phyloP scores from a whole-genome alignment of 2,888 invertebrate genomes.

The Beris chalybata region DNA sequence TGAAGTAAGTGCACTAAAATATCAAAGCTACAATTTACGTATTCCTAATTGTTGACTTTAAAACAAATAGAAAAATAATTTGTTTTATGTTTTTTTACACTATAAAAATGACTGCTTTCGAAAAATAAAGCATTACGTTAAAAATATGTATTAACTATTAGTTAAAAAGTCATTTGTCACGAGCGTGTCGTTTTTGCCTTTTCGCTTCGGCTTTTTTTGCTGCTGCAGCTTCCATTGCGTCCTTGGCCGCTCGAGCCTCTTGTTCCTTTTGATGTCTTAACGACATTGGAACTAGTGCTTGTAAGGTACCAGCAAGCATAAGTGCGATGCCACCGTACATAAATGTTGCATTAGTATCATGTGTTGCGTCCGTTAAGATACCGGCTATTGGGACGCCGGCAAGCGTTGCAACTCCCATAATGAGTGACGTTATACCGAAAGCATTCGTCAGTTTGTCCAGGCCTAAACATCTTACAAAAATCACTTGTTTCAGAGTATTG shows the following conservation, averaged over 20 bases:
- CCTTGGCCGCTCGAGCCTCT: neutral
- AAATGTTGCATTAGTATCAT: constrained; percentile 43
- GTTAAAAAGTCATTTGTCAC: neutral
- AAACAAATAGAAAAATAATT: no score
- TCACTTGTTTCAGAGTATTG: constrained; percentile 73
- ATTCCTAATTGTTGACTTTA: no score
- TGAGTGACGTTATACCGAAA: constrained; percentile 73
- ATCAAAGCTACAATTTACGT: no score
- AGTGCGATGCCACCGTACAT: constrained; percentile 48
- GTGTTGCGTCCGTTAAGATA: constrained; percentile 43
- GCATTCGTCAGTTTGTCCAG: constrained; percentile 77
- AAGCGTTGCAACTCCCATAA: constrained; percentile 74
- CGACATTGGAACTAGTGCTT: constrained; percentile 3
- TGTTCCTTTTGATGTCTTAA: constrained; percentile 7
- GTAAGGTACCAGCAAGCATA: constrained; percentile 42
- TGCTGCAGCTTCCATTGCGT: neutral
- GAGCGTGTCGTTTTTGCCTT: neutral
- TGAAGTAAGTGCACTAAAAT: no score
- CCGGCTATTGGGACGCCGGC: constrained; percentile 61
- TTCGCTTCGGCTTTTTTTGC: no score
- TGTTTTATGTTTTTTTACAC: no score
- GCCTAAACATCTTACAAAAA: constrained; percentile 75
- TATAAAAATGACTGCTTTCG: no score
- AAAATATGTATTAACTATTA: neutral
- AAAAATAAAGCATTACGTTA: no score